Evolutionary conservation across 2,113 vertebrate genomes (phyloP).

Genomic region (Cinclus mexicanus): DNA sequence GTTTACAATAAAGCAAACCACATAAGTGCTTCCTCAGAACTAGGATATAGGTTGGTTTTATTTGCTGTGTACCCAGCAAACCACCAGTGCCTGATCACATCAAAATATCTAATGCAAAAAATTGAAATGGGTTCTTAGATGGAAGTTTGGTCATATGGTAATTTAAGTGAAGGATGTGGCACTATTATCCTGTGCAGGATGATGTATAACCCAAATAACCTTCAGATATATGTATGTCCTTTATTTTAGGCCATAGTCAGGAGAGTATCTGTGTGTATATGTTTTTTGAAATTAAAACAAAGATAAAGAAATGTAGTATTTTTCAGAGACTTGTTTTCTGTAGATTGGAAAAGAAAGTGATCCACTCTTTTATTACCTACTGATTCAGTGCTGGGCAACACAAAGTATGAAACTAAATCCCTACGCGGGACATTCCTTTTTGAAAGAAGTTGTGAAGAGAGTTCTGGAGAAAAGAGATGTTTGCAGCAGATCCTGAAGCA

Average conservation of each 20-base stretch:
- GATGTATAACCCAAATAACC: neutral
- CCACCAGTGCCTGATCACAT: neutral
- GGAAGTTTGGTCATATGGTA: neutral
- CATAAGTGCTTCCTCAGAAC: fast-evolving
- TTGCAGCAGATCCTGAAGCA: neutral
- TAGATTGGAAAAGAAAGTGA: neutral
- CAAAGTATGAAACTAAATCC: neutral
- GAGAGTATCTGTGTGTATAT: neutral
- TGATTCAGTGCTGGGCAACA: neutral
- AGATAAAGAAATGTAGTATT: neutral
- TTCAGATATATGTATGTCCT: neutral
- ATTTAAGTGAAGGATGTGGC: neutral
- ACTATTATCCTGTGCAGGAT: neutral
- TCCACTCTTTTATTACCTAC: neutral
- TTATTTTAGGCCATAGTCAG: neutral
- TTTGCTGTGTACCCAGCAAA: neutral
- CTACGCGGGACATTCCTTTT: neutral
- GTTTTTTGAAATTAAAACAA: neutral
- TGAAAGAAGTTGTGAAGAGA: neutral
- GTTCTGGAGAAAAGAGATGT: neutral
- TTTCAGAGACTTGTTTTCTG: neutral
- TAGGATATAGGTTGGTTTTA: neutral
- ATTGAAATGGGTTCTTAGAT: neutral
- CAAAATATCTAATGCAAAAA: neutral
- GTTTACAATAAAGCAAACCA: neutral